Evolutionary conservation across 2,797 vertebrate genomes (phyloP).

Genomic region (Intellagama lesueurii): DNA sequence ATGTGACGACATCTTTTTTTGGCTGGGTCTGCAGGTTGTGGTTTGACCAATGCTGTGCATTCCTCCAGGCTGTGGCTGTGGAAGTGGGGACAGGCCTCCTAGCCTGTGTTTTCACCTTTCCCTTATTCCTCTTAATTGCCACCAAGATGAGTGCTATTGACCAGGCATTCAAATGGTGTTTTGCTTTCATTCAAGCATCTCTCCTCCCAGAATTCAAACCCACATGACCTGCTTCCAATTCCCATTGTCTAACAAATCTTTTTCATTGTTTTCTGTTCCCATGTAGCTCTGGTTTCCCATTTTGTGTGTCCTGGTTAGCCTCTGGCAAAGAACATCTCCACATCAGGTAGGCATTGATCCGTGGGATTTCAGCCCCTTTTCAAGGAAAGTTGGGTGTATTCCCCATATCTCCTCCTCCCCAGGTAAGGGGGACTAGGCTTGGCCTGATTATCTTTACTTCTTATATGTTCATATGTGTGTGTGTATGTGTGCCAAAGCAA

Average conservation of each 20-base stretch:
- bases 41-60: neutral
- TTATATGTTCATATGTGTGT: too few species aligned
- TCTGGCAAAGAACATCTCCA: neutral
- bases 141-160: neutral
- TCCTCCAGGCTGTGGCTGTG: neutral
- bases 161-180: neutral
- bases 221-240: neutral
- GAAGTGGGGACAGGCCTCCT: neutral
- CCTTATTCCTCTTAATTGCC: neutral
- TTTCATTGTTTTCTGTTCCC: too few species aligned
- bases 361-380: neutral
- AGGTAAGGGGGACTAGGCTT: neutral
- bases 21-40: neutral
- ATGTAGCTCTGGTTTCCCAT: too few species aligned
- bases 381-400: neutral
- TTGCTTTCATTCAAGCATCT: neutral
- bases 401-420: neutral
- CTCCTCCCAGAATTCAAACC: neutral
- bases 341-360: neutral
- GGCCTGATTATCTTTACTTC: too few species aligned
- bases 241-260: too few species aligned
- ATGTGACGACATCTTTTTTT: neutral
- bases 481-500: neutral
- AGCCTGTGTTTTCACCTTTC: neutral
- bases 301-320: neutral